Evolutionary conservation across 2,888 invertebrate species (phyloP), one percentile per base, ranked within the genome.

Genomic region (Poecilus cupreus): DNA sequence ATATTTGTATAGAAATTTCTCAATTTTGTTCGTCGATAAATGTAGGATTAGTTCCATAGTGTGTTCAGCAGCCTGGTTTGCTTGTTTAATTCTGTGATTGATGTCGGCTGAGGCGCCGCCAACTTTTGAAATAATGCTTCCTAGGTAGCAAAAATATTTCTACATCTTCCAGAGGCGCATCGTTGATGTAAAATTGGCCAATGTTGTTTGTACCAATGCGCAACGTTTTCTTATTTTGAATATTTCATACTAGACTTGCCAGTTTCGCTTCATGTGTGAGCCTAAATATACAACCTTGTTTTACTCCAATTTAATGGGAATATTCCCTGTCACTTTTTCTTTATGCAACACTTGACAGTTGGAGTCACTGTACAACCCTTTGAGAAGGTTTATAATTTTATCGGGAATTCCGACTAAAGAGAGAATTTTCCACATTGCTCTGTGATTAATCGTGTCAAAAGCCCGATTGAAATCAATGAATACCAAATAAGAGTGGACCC

Each of bases 401-500:
- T 43, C 43, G 2, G 43, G 43, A 8, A 43, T 8, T 10, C 10
- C 43, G 10, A n/a, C 10, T 5, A 43, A 10, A 10, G 10, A n/a
- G 13, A n/a, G 43, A 10, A 43, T 43, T 43, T 8, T 43, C 43
- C 43, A 43, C 43, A 70, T 26, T 26, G 26, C 26, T 3, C 3
- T 5, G 26, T 26, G 26, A 26, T 26, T 26, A 26, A 26, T 32
- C 11, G 37, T 70, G 43, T 70, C 70, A 13, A 70, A 70, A 3
- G 70, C 70, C n/a, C 13, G 24, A 1, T 43, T 10, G 13, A 70
- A 70, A 43, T 70, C 70, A 20, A 70, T 18, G 20, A 70, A 39
- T 8, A 16, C 43, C 18, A 70, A 11, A 13, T 70, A 70, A 10
- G 39, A 18, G 4, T 5, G 46, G 11, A 49, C 18, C 2, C 24